Evolutionary conservation across 2,113 vertebrate genomes (phyloP).

Genomic region (Ophiodon elongatus): DNA sequence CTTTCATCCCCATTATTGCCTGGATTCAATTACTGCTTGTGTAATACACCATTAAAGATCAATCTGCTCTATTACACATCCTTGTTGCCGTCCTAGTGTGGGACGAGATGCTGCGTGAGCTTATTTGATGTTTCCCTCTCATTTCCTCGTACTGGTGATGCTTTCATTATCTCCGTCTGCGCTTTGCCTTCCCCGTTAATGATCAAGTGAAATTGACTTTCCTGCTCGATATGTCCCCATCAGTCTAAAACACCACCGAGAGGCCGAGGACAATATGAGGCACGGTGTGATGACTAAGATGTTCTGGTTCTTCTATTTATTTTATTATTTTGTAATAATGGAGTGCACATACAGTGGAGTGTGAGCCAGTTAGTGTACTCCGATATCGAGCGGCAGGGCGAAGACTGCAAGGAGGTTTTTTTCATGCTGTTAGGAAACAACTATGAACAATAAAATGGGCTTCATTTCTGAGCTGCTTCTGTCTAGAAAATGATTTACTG

Average conservation of each 20-base stretch:
- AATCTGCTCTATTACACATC: constrained; percentile 14
- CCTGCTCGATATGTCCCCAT: not conserved
- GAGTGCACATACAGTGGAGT: not conserved
- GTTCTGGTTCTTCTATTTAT: too few species aligned
- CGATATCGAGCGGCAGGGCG: constrained; percentile 14
- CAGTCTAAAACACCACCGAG: not conserved
- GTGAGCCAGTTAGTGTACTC: not conserved
- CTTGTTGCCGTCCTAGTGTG: constrained; percentile 21
- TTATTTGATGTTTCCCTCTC: not conserved
- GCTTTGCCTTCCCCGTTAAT: constrained; percentile 9
- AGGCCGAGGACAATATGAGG: not conserved
- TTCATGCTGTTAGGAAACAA: constrained; percentile 2
- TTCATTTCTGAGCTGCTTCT: not conserved
- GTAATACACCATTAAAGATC: constrained; percentile 30
- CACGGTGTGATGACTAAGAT: constrained; percentile 23
- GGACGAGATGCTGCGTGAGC: not conserved
- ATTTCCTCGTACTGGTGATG: constrained; percentile 6
- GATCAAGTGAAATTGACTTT: constrained; percentile 13
- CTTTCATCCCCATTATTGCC: constrained; percentile 31
- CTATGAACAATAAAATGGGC: not conserved
- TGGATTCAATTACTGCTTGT: constrained; percentile 39
- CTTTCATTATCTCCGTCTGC: constrained; percentile 5
- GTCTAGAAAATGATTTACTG: not conserved
- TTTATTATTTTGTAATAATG: constrained; percentile 21
- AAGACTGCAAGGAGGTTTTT: not conserved